Evolutionary conservation across 2,797 vertebrate species (phyloP).

Genomic region (Delichon dasypus): DNA sequence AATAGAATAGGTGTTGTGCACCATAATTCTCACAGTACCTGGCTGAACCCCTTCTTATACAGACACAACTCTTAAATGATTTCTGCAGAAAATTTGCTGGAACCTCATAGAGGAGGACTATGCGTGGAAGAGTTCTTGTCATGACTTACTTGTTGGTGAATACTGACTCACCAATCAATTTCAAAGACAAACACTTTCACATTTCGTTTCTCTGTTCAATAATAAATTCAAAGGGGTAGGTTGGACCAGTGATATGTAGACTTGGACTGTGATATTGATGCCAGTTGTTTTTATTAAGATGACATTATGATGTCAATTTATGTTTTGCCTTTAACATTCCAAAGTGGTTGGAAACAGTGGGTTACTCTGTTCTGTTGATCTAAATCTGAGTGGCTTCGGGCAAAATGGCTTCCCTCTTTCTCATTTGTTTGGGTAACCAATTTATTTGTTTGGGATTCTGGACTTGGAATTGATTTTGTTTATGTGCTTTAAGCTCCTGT

Average conservation of each 20-base stretch:
- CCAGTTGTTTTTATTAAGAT: conserved; percentile 1
- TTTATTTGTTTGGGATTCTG: conserved; percentile 42
- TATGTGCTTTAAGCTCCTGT: conserved; percentile 29
- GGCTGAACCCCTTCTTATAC: neutral
- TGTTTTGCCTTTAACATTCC: conserved; percentile 23
- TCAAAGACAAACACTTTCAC: neutral
- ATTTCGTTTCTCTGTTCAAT: neutral
- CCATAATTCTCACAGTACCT: neutral
- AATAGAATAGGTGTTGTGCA: neutral
- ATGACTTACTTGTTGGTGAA: neutral
- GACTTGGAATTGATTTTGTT: conserved; percentile 43
- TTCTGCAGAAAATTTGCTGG: neutral
- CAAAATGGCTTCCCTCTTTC: neutral
- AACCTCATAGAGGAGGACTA: neutral
- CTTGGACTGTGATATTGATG: neutral
- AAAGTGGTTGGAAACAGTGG: conserved; percentile 13
- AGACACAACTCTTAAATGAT: neutral
- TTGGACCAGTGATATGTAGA: neutral
- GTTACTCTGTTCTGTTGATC: neutral
- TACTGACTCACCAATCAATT: neutral
- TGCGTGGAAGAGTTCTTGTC: neutral
- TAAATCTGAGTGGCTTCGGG: neutral
- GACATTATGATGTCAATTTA: neutral
- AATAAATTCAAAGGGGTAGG: neutral
- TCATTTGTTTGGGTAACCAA: neutral